These are phyloP conservation scores for Cheilosia vernalis DNA, from an alignment of 2,888 invertebrate genomes.

Conservation along the genomic window DNA sequence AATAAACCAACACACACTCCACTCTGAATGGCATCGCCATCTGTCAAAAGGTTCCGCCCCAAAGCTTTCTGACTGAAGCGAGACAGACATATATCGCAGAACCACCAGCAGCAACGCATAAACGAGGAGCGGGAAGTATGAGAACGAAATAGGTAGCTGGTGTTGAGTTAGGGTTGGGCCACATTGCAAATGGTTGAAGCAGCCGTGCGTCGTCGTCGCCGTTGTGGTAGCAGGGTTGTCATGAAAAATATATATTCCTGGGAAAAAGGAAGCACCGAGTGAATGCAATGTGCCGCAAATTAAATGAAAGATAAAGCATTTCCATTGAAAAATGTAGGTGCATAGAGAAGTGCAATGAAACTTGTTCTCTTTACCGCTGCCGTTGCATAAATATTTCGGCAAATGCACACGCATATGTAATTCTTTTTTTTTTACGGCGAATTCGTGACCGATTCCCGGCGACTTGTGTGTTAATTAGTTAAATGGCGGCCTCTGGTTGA, in stretches of 20 bases:
- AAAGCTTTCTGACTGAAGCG: constrained; percentile 56
- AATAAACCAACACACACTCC: neutral
- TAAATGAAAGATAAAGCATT: constrained; percentile 65
- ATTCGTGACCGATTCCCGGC: constrained; percentile 67
- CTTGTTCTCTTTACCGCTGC: constrained; percentile 15
- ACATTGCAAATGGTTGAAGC: constrained; percentile 67
- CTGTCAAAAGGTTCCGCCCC: constrained; percentile 63
- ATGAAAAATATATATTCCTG: constrained; percentile 38
- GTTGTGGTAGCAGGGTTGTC: constrained; percentile 17
- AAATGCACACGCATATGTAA: constrained; percentile 58
- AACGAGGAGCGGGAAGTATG: constrained; percentile 20
- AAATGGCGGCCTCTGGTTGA: constrained; percentile 62
- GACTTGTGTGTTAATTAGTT: constrained; percentile 70
- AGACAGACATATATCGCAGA: constrained; percentile 26
- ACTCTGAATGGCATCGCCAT: constrained; percentile 24
- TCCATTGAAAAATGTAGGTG: constrained; percentile 70
- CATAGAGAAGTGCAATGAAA: constrained; percentile 8
- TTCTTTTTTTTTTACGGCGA: constrained; percentile 51
- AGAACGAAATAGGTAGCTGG: constrained; percentile 35
- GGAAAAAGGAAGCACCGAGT: constrained; percentile 47
- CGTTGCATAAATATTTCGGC: constrained; percentile 57
- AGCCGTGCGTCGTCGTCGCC: constrained; percentile 9
- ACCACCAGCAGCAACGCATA: constrained; percentile 2
- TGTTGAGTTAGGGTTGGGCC: constrained; percentile 61
- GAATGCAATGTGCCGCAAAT: constrained; percentile 58